Conservation (phyloP, 2,113 vertebrate species). For the Poeciliopsis turrubarensis region DNA sequence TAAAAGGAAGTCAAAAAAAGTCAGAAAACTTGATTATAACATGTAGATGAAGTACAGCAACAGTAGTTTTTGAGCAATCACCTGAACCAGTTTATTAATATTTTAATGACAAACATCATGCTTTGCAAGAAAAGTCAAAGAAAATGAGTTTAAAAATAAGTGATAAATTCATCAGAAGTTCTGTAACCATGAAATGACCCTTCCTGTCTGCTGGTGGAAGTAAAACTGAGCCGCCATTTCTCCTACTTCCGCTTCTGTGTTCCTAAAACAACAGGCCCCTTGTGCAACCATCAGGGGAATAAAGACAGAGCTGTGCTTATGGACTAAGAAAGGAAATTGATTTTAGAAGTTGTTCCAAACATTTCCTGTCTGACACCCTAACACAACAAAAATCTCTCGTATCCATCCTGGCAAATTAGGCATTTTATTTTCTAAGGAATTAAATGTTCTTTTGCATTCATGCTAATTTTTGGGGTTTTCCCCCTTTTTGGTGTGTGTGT, state of each 20-base stretch:
- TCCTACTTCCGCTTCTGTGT: constrained; percentile 17
- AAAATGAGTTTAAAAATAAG: not conserved
- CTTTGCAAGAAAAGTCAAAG: not conserved
- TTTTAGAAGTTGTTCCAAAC: not conserved
- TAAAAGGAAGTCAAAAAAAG: no score
- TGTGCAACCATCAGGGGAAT: constrained; percentile 17
- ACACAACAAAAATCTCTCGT: not conserved
- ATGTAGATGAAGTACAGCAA: no score
- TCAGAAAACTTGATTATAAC: no score
- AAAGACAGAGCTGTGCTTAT: not conserved
- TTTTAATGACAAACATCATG: not conserved
- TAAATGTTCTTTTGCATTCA: no score
- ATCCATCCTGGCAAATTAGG: not conserved
- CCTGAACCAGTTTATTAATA: not conserved
- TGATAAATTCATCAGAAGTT: not conserved
- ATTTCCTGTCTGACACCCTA: not conserved
- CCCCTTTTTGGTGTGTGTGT: not conserved
- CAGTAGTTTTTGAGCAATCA: no score
- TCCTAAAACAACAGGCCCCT: constrained; percentile 16
- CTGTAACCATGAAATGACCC: not conserved
- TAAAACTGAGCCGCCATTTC: constrained; percentile 14
- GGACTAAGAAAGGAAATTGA: not conserved
- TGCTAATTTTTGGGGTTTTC: no score
- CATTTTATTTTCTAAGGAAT: not conserved
- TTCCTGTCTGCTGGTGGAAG: constrained; percentile 3